Conservation (phyloP, 2,888 invertebrate species). For the Platynereis dumerilii region DNA sequence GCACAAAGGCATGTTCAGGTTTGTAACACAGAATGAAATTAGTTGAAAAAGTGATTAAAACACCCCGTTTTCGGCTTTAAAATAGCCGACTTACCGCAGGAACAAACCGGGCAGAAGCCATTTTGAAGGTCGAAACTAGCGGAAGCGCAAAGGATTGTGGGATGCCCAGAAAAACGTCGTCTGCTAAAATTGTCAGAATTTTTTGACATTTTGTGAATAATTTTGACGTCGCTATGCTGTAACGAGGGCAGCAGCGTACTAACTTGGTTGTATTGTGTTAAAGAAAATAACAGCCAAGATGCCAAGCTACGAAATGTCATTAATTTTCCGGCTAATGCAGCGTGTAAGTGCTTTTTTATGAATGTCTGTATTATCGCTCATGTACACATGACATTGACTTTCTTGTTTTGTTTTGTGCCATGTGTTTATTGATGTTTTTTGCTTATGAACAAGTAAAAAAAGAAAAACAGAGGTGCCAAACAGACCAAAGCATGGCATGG, state of each 20-base stretch:
- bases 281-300: conserved; percentile 14
- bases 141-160: conserved; percentile 14
- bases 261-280: too few relatives aligned
- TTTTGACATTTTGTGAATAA: background rate
- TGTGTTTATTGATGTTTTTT: too few relatives aligned
- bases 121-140: conserved; percentile 37
- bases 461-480: too few relatives aligned
- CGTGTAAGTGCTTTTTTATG: conserved; percentile 26
- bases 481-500: too few relatives aligned
- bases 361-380: conserved; percentile 16
- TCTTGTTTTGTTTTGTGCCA: background rate
- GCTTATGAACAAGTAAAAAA: too few relatives aligned
- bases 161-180: background rate
- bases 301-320: conserved; percentile 36
- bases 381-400: background rate
- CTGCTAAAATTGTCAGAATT: conserved; percentile 4
- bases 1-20: too few relatives aligned
- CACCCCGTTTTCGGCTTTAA: too few relatives aligned
- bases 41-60: too few relatives aligned
- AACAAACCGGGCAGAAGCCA: conserved; percentile 32
- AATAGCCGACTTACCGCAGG: conserved; percentile 15
- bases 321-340: conserved; percentile 30
- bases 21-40: too few relatives aligned
- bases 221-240: background rate
- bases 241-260: background rate